Evolutionary conservation across 2,888 invertebrate species (phyloP).

Genomic region (Hermodice carunculata): DNA sequence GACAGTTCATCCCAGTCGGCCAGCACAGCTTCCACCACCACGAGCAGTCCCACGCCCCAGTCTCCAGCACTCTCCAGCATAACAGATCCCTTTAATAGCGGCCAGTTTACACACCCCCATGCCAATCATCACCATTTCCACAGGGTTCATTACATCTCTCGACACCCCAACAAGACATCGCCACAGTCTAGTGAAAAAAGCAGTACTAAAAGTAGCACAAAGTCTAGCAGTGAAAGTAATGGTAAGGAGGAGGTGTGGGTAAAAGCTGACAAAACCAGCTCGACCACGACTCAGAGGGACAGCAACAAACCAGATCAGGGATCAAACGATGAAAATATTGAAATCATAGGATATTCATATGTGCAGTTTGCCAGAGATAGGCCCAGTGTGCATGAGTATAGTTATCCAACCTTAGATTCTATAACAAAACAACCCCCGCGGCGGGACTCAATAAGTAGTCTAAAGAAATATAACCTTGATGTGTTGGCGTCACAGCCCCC

Average conservation of each 20-base stretch:
- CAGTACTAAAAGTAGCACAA: conserved; percentile 14
- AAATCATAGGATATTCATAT: conserved; percentile 70
- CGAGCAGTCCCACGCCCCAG: conserved; percentile 58
- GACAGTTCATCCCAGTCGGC: conserved; percentile 62
- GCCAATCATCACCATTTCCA: conserved; percentile 66
- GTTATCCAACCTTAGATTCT: conserved; percentile 78
- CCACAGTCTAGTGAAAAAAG: conserved; percentile 3
- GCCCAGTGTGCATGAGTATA: conserved; percentile 86
- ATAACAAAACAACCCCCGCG: conserved; percentile 48
- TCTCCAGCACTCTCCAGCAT: conserved; percentile 26
- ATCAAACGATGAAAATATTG: conserved; percentile 30
- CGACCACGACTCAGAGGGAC: not conserved
- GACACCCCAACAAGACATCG: conserved; percentile 5
- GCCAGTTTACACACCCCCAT: not conserved
- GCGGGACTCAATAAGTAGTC: conserved; percentile 54
- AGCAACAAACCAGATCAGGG: conserved; percentile 25
- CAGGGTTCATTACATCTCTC: conserved; percentile 74
- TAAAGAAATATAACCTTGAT: conserved; percentile 43
- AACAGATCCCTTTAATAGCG: conserved; percentile 1
- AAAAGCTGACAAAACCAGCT: conserved; percentile 17
- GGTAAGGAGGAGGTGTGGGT: conserved; percentile 30
- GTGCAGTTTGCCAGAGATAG: conserved; percentile 78
- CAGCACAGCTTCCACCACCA: conserved; percentile 68
- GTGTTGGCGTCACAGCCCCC: conserved; percentile 71
- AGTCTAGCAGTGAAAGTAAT: conserved; percentile 1